Base-by-base conservation (phyloP, 2,888 invertebrate species). In the Agrilus biguttatus region DNA sequence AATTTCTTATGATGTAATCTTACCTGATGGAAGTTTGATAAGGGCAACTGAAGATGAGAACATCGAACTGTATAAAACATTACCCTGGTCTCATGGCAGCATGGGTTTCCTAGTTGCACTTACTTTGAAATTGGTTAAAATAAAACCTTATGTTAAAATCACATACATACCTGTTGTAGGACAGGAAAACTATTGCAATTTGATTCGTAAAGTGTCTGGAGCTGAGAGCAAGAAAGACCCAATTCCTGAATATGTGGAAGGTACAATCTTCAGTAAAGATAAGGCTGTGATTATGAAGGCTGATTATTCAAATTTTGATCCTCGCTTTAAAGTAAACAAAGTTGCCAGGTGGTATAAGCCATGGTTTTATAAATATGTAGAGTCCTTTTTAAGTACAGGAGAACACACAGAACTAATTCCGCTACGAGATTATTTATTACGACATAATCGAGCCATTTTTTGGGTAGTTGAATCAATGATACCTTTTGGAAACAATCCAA, bases 381-480 rank as follows among this genome's bases (percentile, higher is more conserved):
- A 80, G 53, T 62, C 63, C 0, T 77, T 78, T 52, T 56, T 79
- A 5, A 56, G 52, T 23, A 72, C 68, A 44, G 74, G 73, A 3
- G 69, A 71, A 52, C 63, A 67, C 8, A 74, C 72, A 12, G 76
- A 77, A 53, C 65, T 78, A 45, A 75, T 81, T 42, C 80, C 81
- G 0, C 51, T 81, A 14, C 61, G 72, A 46, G 77, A 80, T 47
- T 81, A 81, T 54, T 60, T 81, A 13, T 55, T 80, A 1, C 63
- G 80, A 19, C 80, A 81, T 55, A 77, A 79, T 54, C 64, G 80
- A 51, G 72, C 80, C 2, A 80, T 81, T 42, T 81, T 81, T 58
- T 81, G 81, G 81, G 80, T 81, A 0, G 74, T 80, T 0, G 80
- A 80, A 62, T 74, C 76, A 14, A 80, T 81, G 80, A 67, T 81